Evolutionary conservation across 2,797 vertebrate species (phyloP), one percentile per base, ranked within the genome.

Genomic region (Phrynocephalus guinanensis): DNA sequence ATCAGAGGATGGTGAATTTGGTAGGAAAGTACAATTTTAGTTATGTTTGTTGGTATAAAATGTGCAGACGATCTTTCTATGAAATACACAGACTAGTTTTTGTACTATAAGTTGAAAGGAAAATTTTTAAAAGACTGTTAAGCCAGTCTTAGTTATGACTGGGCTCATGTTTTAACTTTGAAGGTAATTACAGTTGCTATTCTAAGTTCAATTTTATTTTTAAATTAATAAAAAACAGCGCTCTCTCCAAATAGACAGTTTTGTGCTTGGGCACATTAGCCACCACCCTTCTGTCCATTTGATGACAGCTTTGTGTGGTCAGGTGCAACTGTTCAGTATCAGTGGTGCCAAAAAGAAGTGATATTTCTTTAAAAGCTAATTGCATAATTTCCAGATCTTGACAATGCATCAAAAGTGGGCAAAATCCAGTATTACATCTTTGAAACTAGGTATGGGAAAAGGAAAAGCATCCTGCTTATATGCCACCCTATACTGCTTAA

Each of bases 71-170:
- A 3, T 52, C 2, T 76, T 84, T 60, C 38, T 10, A 28, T 66
- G 71, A 67, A 56, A 87, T 80, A 83, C 50, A 75, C 18, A 67
- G 52, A 92, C 16, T 83, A 67, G 63, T 72, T 81, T 89, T 73
- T 75, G 16, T 83, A 3, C 9, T 71, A 28, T 50, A 72, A 56
- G 38, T 67, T 26, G 44, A 20, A 68, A 56, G 24, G 0, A 84
- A 63, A 66, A 76, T n/a, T 7, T 22, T 79, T 68, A 16, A 48
- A 56, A 79, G 22, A 10, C 28, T 79, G 13, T 33, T 79, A 18
- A 28, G 26, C 52, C 33, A 30, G 9, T 56, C 7, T 52, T 66
- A 50, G 10, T 38, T 73, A 60, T 33, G 30, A 26, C 33, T n/a
- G 18, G 16, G 33, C 22, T 68, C 44, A 28, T 38, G 28, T 60